Conservation (phyloP, 2,888 invertebrate species). For the Erynnis tages region DNA sequence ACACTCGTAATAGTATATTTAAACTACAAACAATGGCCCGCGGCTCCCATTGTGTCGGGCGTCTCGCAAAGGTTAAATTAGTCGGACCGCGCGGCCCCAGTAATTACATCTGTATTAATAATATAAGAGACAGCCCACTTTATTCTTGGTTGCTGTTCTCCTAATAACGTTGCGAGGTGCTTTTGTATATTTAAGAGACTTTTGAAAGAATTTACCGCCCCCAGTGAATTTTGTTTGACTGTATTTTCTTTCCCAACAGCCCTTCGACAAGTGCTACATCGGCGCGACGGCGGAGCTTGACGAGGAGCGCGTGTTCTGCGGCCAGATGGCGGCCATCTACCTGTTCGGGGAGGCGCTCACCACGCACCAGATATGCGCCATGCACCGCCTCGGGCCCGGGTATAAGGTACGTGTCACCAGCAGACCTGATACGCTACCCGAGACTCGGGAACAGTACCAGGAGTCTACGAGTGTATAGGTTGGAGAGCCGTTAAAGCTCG, state of each 20-base stretch:
- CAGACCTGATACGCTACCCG: too few relatives aligned
- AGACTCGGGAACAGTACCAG: too few relatives aligned
- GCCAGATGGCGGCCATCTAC: constrained; percentile 99
- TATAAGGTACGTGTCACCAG: constrained; percentile 92
- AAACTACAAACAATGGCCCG: constrained; percentile 20
- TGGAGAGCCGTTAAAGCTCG: too few relatives aligned
- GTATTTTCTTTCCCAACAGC: constrained; percentile 85
- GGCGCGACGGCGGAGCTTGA: constrained; percentile 98
- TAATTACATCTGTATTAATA: constrained; percentile 26
- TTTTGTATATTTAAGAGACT: background rate
- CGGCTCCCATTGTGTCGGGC: constrained; percentile 12
- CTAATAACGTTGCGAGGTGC: constrained; percentile 1
- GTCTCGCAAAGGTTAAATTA: constrained; percentile 20
- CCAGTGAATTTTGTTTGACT: too few relatives aligned
- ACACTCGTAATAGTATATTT: constrained; percentile 16
- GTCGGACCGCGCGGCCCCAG: constrained; percentile 11
- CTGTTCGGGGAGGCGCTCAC: constrained; percentile 98
- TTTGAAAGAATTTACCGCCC: background rate
- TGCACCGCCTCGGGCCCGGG: constrained; percentile 98
- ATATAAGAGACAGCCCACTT: constrained; percentile 18
- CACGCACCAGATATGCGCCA: constrained; percentile 98
- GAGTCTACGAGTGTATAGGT: too few relatives aligned
- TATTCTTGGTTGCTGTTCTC: constrained; percentile 13
- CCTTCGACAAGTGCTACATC: constrained; percentile 99
- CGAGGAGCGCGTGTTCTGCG: constrained; percentile 98